These are phyloP conservation scores for Tetramorium bicarinatum DNA, from an alignment of 2,888 invertebrate genomes.

Conservation along the genomic window DNA sequence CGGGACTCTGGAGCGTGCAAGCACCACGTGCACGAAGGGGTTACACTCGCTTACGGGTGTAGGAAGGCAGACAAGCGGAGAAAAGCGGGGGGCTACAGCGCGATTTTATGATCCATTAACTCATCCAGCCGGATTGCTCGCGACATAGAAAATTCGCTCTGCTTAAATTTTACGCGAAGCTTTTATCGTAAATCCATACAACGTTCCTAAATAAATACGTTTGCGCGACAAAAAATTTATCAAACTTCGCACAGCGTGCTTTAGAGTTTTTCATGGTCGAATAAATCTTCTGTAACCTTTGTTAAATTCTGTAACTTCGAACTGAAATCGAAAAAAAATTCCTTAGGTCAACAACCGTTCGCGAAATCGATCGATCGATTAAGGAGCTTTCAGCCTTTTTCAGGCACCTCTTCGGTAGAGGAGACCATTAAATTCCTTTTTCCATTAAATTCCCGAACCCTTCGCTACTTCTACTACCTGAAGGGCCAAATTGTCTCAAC, in stretches of 20 bases:
- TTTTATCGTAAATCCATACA: conserved; percentile 1
- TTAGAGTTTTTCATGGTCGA: neutral
- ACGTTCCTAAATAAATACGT: neutral
- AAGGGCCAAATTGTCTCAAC: conserved; percentile 2
- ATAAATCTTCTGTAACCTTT: neutral
- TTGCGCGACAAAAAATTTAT: neutral
- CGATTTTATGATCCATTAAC: conserved; percentile 76
- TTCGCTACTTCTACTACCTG: neutral
- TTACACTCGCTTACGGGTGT: conserved; percentile 41
- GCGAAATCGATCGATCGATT: conserved; percentile 28
- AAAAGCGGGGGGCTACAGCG: conserved; percentile 64
- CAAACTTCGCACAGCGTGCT: neutral
- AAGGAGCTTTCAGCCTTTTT: neutral
- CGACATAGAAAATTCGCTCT: conserved; percentile 64
- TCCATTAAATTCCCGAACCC: conserved; percentile 39
- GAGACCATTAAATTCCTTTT: too few relatives aligned
- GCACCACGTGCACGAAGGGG: conserved; percentile 46
- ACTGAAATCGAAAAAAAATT: neutral
- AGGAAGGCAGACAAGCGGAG: conserved; percentile 42
- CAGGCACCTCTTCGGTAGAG: neutral
- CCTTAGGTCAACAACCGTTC: neutral
- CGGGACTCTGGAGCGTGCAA: conserved; percentile 9
- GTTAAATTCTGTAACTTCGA: neutral
- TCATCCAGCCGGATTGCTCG: conserved; percentile 67
- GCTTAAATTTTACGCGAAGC: conserved; percentile 30